A percentile compares a stretch with the other conserved stretches of the same genome.
Conservation (phyloP, 2,888 invertebrate species). For the Drosophila sordidula region DNA sequence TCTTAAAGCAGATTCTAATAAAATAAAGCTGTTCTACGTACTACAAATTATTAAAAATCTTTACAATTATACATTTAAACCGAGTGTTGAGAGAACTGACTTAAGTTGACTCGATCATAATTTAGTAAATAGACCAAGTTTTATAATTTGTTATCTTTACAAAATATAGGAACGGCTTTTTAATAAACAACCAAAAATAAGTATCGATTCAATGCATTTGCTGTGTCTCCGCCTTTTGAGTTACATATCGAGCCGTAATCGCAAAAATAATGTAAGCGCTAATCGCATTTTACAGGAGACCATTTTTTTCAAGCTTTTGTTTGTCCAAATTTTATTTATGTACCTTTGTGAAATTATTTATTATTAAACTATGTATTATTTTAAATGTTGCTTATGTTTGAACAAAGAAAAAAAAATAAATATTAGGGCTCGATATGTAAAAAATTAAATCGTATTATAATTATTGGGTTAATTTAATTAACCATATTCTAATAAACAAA, state of each 20-base stretch:
- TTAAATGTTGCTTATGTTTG: not conserved
- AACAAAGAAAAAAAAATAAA: no score
- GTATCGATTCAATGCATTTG: conserved; percentile 28
- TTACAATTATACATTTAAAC: conserved; percentile 32
- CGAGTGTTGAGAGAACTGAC: conserved; percentile 52
- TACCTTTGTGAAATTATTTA: not conserved
- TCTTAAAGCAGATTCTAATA: conserved; percentile 28
- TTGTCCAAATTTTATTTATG: not conserved
- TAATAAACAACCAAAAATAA: conserved; percentile 76
- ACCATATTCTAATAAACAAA: conserved; percentile 12
- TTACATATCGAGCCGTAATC: conserved; percentile 6
- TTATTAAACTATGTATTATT: not conserved
- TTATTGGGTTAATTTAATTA: conserved; percentile 25
- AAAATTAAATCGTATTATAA: not conserved
- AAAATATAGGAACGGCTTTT: conserved; percentile 70
- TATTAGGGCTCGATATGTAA: conserved; percentile 10
- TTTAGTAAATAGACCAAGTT: conserved; percentile 66
- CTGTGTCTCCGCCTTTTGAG: conserved; percentile 4
- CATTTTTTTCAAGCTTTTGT: conserved; percentile 1
- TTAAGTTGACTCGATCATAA: conserved; percentile 69
- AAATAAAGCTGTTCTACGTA: conserved; percentile 22
- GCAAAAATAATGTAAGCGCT: not conserved
- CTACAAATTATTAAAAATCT: conserved; percentile 20
- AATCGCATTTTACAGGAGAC: not conserved
- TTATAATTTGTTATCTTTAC: conserved; percentile 66